Conservation (phyloP, 2,797 vertebrate species). For the Babyrousa celebensis region DNA sequence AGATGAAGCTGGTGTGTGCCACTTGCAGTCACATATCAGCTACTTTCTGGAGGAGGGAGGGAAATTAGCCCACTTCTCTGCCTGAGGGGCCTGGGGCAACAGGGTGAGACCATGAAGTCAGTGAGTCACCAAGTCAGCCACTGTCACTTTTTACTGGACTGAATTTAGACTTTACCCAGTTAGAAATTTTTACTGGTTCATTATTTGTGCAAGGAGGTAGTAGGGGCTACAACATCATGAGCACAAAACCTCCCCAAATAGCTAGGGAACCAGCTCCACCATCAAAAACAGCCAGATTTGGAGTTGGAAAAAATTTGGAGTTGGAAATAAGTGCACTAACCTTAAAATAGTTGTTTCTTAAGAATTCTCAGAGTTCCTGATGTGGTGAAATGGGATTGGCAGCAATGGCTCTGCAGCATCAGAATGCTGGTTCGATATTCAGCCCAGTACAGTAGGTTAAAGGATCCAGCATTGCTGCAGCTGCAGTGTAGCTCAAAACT, state of each 20-base stretch:
- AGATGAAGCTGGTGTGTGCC: neutral
- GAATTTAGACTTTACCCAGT: neutral
- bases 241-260: neutral
- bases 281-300: neutral
- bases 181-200: neutral
- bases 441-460: no score
- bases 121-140: neutral
- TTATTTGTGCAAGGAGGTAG: neutral
- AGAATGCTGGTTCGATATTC: no score
- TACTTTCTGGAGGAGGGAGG: neutral
- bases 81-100: neutral
- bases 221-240: neutral
- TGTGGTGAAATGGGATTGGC: no score
- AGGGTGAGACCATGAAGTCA: neutral
- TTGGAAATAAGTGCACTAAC: neutral
- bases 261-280: neutral
- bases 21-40: neutral
- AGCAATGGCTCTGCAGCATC: no score
- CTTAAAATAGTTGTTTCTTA: conserved; percentile 7
- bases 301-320: neutral
- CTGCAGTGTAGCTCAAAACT: no score
- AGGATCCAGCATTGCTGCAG: no score
- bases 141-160: neutral
- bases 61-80: neutral
- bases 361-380: neutral